Evolutionary conservation across 2,888 invertebrate species (phyloP), one percentile per base, ranked within the genome.

Genomic region (Dicycla oo): DNA sequence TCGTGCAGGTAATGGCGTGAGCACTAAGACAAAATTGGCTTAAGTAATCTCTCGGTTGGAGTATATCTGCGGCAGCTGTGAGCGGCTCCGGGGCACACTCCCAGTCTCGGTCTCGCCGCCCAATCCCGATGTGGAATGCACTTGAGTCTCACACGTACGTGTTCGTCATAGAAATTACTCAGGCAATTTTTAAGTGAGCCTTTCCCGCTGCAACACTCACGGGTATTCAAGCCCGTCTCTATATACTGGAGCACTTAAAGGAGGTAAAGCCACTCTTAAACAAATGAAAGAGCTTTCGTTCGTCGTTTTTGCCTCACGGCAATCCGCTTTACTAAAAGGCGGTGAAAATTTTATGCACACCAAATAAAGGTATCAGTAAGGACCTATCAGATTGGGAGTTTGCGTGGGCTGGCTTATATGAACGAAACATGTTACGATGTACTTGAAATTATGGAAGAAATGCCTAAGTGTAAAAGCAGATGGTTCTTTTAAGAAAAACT

Each of bases 111-210:
- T 79, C 81, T 76, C 70, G 87, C 77, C 89, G 87, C 89, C 90
- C 90, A 89, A 92, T 92, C 88, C 91, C 89, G 86, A 90, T 88
- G 89, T 90, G 88, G 86, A 91, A 91, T 94, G 94, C 94, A 93
- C 93, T 93, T 89, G 86, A 86, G 86, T 73, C 67, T 69, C 78
- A 78, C 73, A 87, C 85, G 92, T 92, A 95, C 95, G 95, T 95
- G 95, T 92, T 94, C 92, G 90, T 95, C 94, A 95, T 95, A 93
- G 92, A 90, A 95, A 95, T 94, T 93, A 93, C 92, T 89, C 87
- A 85, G 90, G 91, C 94, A 94, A 95, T 95, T 95, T 95, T 95
- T 95, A 95, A 95, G 93, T 93, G 93, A 92, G 92, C 91, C 91
- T 93, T 93, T 92, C 88, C 89, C 93, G 93, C 91, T 94, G 94